Evolutionary conservation across 1,140 invertebrate genomes (phyloP), one percentile per base, ranked within the genome.

Genomic region (Chlorops oryzae): DNA sequence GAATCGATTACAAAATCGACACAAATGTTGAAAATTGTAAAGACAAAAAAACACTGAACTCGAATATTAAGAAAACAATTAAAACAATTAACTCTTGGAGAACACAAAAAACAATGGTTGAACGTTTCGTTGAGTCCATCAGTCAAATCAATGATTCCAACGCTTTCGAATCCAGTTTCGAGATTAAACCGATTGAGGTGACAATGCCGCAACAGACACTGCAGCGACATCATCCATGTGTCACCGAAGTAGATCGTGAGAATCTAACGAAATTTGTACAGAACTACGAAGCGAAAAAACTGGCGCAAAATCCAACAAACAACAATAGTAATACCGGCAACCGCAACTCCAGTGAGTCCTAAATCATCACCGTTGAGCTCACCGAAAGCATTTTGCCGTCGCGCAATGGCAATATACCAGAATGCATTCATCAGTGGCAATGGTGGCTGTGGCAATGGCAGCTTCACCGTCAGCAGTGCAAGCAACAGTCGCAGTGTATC

Each of bases 91-190:
- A n/a, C n/a, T n/a, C n/a, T n/a, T n/a, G n/a, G n/a, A n/a, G n/a
- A n/a, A n/a, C n/a, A n/a, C n/a, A n/a, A n/a, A n/a, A n/a, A n/a
- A n/a, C n/a, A n/a, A n/a, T n/a, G n/a, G n/a, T n/a, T n/a, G n/a
- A n/a, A n/a, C n/a, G n/a, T 23, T 70, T 70, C 25, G 62, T 67
- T 15, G 58, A 70, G 47, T 63, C 67, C 2, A 47, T 70, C 28
- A 59, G 61, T 5, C 61, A 68, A 13, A 54, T 70, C 1, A 71
- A 71, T 28, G 68, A 71, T 37, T 71, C 68, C 2, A 59, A 62
- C 38, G 62, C 56, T 54, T 70, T 71, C 34, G 68, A 71, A 41
- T 58, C 63, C 51, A 71, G 67, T 56, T 66, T 71, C 25, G 68
- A 71, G 49, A 58, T 70, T 40, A 71, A 71, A 40, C 44, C 59